A percentile compares a stretch with the other conserved stretches of the same genome.
Evolutionary conservation across 2,797 vertebrate species (phyloP).

Genomic region (Spinus olivaceus): DNA sequence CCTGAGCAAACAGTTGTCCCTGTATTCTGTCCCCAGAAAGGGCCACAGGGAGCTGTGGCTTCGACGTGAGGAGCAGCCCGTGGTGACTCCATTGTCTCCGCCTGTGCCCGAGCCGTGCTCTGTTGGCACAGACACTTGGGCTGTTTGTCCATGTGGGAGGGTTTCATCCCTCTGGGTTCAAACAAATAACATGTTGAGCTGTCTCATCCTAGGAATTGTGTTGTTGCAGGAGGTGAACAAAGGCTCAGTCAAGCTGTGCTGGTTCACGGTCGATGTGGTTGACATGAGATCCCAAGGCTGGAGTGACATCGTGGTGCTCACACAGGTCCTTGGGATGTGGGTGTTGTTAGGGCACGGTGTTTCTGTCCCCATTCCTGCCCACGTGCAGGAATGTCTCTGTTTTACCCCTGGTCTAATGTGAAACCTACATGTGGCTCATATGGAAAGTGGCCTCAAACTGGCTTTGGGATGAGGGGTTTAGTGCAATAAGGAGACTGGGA

Average conservation of each 20-base stretch:
- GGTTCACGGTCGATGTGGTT: fast-evolving
- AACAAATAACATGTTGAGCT: not conserved
- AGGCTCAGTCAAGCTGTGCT: not conserved
- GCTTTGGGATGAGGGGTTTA: not conserved
- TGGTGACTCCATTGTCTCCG: not conserved
- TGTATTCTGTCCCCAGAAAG: not conserved
- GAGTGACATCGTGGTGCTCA: fast-evolving
- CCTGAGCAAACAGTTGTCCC: not conserved
- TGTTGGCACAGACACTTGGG: not conserved
- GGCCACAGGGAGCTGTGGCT: not conserved
- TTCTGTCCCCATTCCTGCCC: fast-evolving
- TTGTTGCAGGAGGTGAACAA: not conserved
- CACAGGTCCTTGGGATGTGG: not conserved
- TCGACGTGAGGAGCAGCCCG: not conserved
- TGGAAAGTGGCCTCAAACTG: not conserved
- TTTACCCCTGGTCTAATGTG: not conserved
- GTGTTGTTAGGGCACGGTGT: not conserved
- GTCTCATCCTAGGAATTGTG: not conserved
- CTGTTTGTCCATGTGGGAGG: not conserved
- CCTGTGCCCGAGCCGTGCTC: not conserved
- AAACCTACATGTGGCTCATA: not conserved
- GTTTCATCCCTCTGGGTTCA: not conserved
- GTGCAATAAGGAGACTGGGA: fast-evolving
- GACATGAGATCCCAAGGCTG: not conserved
- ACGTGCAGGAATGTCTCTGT: not conserved